Evolutionary conservation across 2,797 vertebrate genomes (phyloP), one percentile per base, ranked within the genome.

Genomic region (Gadopsis marmoratus): DNA sequence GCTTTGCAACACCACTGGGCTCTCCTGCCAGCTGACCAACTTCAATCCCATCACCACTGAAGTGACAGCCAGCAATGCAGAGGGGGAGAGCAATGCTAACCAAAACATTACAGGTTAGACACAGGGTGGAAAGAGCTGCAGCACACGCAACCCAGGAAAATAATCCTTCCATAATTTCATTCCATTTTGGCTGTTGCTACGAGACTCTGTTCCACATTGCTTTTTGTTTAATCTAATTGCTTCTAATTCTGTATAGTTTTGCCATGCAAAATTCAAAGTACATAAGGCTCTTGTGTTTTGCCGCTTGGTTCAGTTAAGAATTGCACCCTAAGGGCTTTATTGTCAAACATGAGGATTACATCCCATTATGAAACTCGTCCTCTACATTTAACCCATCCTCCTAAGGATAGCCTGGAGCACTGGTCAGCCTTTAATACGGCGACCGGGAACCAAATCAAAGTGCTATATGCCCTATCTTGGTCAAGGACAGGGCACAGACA

Each of bases 41-140:
- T 85, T 93, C 17, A 26, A 79, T 4, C 83, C 70, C 0, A 16
- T 2, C 3, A 2, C 72, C 31, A 79, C 87, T 14, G 77, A 85
- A 79, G 86, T 96, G 62, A 94, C 90, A 0, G 95, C 95, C 54
- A 92, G 88, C 78, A 96, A 95, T 54, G 73, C 31, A 1, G 86
- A 23, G 5, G 96, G 95, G 80, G 92, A 95, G 76, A 95, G 96
- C 72, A 50, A 78, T 31, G 86, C 89, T 1, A 86, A 48, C 35
- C 23, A 21, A 39, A 17, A 71, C 5, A 61, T 92, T 39, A 86
- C 82, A 82, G 91, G 94, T 95, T 4, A 83, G 88, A 47, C 29
- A 16, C 45, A 23, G 12, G 33, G 16, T 21, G 48, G 48, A 50
- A 43, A 26, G 16, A 61, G 41, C 29, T 31, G 29, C n/a, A 21